Evolutionary conservation across 1,140 invertebrate genomes (phyloP).

Genomic region (Prorops nasuta): DNA sequence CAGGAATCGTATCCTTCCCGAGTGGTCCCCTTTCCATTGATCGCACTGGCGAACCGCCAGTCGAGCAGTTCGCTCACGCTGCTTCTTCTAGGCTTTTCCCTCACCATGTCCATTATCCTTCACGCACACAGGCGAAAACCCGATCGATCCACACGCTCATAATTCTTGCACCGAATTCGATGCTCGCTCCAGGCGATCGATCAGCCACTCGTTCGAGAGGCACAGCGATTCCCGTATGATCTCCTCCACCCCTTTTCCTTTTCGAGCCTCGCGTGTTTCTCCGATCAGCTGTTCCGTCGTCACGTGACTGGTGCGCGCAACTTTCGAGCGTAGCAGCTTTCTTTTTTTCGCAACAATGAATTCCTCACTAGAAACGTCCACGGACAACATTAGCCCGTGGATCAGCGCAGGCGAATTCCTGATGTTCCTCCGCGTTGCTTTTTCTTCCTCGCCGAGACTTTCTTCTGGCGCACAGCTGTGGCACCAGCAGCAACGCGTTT

Average conservation of each 20-base stretch:
- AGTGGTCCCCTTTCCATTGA: constrained; percentile 5
- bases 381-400: no score
- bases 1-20: constrained; percentile 1
- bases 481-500: no score
- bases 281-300: constrained; percentile 9
- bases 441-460: no score
- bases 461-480: no score
- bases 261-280: no score
- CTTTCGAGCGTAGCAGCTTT: constrained; percentile 14
- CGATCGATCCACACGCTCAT: background rate
- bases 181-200: background rate
- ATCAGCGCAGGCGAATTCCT: no score
- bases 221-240: no score
- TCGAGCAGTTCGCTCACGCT: constrained; percentile 40
- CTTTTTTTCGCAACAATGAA: constrained; percentile 9
- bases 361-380: no score
- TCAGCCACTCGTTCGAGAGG: no score
- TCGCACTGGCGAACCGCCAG: constrained; percentile 31
- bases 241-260: no score
- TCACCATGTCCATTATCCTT: constrained; percentile 33
- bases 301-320: constrained; percentile 5
- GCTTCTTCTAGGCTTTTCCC: constrained; percentile 34
- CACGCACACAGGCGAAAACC: background rate
- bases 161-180: background rate
- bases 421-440: no score